Evolutionary conservation across 2,888 invertebrate species (phyloP).

Genomic region (Synanthedon myopaeformis): DNA sequence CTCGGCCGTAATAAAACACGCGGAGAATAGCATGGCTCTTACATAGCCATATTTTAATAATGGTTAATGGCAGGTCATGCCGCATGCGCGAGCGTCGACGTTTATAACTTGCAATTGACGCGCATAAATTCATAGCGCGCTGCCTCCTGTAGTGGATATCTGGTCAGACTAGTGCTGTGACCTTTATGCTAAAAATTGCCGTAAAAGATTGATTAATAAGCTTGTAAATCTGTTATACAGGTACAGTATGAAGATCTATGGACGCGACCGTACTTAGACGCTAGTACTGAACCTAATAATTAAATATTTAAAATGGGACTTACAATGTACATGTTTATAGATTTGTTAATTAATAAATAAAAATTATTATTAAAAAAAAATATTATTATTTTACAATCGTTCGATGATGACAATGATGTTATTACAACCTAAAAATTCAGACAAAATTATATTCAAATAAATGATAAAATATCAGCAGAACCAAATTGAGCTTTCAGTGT

Average conservation of each 20-base stretch:
- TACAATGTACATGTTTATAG: too few species aligned
- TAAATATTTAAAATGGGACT: too few species aligned
- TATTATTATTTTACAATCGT: too few species aligned
- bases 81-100: slow-evolving; percentile 53
- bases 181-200: slow-evolving; percentile 36
- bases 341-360: too few species aligned
- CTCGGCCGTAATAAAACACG: slow-evolving; percentile 61
- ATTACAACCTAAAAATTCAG: too few species aligned
- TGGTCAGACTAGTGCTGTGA: slow-evolving; percentile 24
- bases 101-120: slow-evolving; percentile 62
- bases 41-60: slow-evolving; percentile 68
- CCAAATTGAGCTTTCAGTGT: too few species aligned
- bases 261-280: too few species aligned
- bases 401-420: too few species aligned
- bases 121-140: slow-evolving; percentile 51
- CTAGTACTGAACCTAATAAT: too few species aligned
- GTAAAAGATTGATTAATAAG: slow-evolving; percentile 18
- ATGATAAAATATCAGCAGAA: too few species aligned
- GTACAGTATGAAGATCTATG: background rate
- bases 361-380: too few species aligned
- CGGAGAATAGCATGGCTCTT: slow-evolving; percentile 60
- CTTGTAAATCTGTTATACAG: background rate
- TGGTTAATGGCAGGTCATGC: slow-evolving; percentile 64
- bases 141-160: slow-evolving; percentile 38
- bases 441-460: too few species aligned